Base-by-base conservation (phyloP, 2,113 vertebrate genomes). In the Apteryx owenii region DNA sequence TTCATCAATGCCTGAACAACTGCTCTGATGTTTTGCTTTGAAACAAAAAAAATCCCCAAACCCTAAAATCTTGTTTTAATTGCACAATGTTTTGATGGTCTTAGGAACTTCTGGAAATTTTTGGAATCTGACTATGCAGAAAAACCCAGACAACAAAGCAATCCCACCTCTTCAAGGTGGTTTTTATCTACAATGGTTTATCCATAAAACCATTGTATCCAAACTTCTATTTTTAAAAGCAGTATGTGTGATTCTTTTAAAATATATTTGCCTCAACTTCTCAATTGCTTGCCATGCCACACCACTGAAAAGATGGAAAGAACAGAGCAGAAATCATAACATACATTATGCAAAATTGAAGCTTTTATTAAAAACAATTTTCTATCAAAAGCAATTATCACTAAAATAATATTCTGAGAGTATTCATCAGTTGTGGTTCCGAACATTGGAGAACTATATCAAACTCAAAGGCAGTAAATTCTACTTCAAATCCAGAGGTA, bases 371-470 rank as follows among this genome's bases (percentile, higher is more conserved):
- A 50, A 65, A 28, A 29, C 11, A 29, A 5, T 10, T 94, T 60
- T 36, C 36, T 5, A 25, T 33, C 0, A 62, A 38, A 46, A 64
- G 3, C 4, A 58, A 62, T 6, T 75, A 76, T 9, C 20, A 64
- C 44, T 50, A 89, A 64, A 69, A 17, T 5, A 76, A 64, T 5
- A 50, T 60, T 71, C 14, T 68, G 26, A 77, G 14, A 44, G 36
- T 38, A 72, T 36, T 82, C 18, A 66, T 8, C 0, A 38, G 0
- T 6, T 69, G 20, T 13, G 2, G 2, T 65, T 56, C 25, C 53
- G 6, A 13, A 64, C 51, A 72, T 68, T 1, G 3, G 12, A 62
- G 22, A 91, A 38, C 10, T 61, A 3, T 7, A 69, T 53, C 15
- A 77, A n/a, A 83, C 25, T 68, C 46, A 60, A 48, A 12, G 9